A percentile compares a stretch with the other conserved stretches of the same genome.
Conservation (phyloP, 1,140 invertebrate species). For the Calycopis cecrops region DNA sequence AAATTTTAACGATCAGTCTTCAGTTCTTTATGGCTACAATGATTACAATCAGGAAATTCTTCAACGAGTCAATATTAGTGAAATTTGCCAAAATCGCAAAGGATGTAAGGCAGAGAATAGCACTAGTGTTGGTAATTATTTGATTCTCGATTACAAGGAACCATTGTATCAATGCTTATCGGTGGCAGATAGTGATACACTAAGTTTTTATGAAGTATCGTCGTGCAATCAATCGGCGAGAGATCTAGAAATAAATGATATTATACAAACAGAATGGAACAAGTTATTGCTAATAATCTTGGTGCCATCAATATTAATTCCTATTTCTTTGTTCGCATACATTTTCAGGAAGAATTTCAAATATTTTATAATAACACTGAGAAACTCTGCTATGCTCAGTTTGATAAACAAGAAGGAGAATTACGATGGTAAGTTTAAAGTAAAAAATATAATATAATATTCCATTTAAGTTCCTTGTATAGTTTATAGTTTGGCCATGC, state of each 20-base stretch:
- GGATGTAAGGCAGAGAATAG: slow-evolving; percentile 9
- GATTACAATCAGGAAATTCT: slow-evolving; percentile 38
- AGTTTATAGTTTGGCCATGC: no score
- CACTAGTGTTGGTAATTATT: slow-evolving; percentile 20
- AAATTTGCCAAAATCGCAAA: slow-evolving; percentile 26
- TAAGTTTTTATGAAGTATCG: slow-evolving; percentile 31
- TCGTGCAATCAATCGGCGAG: slow-evolving; percentile 31
- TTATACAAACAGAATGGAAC: slow-evolving; percentile 21
- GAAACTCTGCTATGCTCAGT: slow-evolving; percentile 66
- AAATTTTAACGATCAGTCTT: background rate
- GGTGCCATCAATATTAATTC: slow-evolving; percentile 33
- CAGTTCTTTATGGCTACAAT: slow-evolving; percentile 35
- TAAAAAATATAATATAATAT: no score
- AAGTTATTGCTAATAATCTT: slow-evolving; percentile 38
- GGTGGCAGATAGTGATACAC: slow-evolving; percentile 26
- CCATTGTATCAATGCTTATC: slow-evolving; percentile 44
- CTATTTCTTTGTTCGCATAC: slow-evolving; percentile 40
- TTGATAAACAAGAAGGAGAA: slow-evolving; percentile 52
- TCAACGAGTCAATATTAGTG: slow-evolving; percentile 26
- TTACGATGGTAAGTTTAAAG: slow-evolving; percentile 45
- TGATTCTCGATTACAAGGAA: slow-evolving; percentile 47
- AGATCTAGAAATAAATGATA: slow-evolving; percentile 26
- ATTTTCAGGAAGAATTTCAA: slow-evolving; percentile 70
- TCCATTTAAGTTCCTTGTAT: no score
- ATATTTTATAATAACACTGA: slow-evolving; percentile 76